Base-by-base conservation (phyloP, 2,113 vertebrate genomes). In the Indicator maculatus region DNA sequence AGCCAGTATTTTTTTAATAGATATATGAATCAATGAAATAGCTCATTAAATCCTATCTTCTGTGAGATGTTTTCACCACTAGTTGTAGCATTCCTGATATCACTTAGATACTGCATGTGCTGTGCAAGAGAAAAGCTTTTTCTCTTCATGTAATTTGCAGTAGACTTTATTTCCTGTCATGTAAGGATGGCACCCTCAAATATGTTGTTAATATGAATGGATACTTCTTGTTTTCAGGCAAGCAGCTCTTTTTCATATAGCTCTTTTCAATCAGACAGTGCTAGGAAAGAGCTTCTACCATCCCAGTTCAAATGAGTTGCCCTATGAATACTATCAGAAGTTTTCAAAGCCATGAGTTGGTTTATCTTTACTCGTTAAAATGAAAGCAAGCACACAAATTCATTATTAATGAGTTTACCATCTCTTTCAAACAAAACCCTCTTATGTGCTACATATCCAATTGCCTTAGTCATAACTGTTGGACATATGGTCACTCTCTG, bases 291-390 rank as follows among this genome's bases (percentile, higher is more conserved):
- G 39, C 55, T 86, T 10, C 65, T 92, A 36, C 81, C 21, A 87
- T 69, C 58, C 30, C n/a, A 39, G 24, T 47, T 74, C 84, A 64
- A 75, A 89, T 31, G 19, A 39, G 41, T 11, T 86, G 41, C 15
- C 47, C 38, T 83, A 1, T 47, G 63, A 95, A 82, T 39, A 56
- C 50, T 64, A 38, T 88, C 9, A 52, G 55, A 18, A 53, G 31
- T 81, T 86, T 78, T 80, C 63, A 94, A 76, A 93, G 53, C 28
- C 27, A 6, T 60, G 59, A 82, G 4, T 38, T 92, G 30, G 33
- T 87, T 91, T 91, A 79, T 53, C 61, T 93, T 89, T 94, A 70
- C 41, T 56, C 90, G 38, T 87, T 63, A 85, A 64, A 82, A 36
- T 82, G 26, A 81, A 95, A 87, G 74, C 72, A 93, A 86, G 67